These are phyloP conservation scores for Atopsyche davidsoni DNA, from an alignment of 1,140 invertebrate species.

Conservation along the genomic window DNA sequence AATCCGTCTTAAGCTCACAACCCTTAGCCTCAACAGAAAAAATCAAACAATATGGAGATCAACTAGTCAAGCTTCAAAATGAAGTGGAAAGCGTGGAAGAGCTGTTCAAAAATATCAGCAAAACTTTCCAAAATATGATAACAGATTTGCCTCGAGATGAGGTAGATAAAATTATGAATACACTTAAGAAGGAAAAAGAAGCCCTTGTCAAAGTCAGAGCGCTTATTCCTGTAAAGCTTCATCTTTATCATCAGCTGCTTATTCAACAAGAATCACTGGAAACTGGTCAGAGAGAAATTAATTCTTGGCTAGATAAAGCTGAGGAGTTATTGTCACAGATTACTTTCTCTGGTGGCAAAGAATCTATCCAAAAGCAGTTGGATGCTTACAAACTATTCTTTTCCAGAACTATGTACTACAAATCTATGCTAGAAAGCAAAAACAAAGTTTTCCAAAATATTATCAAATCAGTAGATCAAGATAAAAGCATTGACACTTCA, in stretches of 20 bases:
- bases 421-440: conserved; percentile 89
- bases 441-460: conserved; percentile 90
- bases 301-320: conserved; percentile 77
- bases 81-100: conserved; percentile 85
- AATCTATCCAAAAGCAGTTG: conserved; percentile 65
- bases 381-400: conserved; percentile 85
- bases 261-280: conserved; percentile 88
- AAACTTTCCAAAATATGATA: conserved; percentile 84
- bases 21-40: conserved; percentile 67
- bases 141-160: conserved; percentile 85
- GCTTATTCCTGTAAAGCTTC: conserved; percentile 70
- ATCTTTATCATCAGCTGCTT: conserved; percentile 74
- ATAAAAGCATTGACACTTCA: conserved; percentile 64
- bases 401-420: conserved; percentile 81
- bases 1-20: conserved; percentile 59
- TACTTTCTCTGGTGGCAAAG: conserved; percentile 55
- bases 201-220: conserved; percentile 74
- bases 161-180: conserved; percentile 84
- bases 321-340: conserved; percentile 59
- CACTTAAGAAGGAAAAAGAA: conserved; percentile 86
- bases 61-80: conserved; percentile 68
- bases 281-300: conserved; percentile 77
- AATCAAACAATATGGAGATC: conserved; percentile 72
- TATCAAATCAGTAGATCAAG: conserved; percentile 67
- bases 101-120: conserved; percentile 81